phyloP scores from a whole-genome alignment of 2,113 vertebrate genomes.

The Heptranchias perlo region DNA sequence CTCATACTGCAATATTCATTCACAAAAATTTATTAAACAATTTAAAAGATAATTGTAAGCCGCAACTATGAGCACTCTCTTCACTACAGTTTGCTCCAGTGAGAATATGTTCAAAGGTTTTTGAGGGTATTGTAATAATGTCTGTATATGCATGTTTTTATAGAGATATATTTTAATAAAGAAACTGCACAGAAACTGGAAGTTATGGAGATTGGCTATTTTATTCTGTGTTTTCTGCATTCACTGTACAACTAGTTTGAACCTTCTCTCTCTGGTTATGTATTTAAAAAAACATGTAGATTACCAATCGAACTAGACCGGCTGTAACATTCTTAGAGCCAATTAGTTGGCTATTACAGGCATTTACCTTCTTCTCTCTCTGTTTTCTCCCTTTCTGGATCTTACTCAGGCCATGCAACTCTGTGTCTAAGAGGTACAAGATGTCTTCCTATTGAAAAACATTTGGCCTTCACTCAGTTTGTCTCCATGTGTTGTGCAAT shows the following conservation, averaged over 20 bases:
- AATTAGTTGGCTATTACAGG: too few species aligned
- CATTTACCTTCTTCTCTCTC: background rate
- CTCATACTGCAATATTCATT: background rate
- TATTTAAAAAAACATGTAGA: too few species aligned
- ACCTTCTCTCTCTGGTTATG: background rate
- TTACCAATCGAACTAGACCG: too few species aligned
- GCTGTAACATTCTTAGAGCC: too few species aligned
- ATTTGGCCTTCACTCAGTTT: too few species aligned
- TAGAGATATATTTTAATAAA: too few species aligned
- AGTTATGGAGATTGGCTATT: background rate
- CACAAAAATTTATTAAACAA: background rate
- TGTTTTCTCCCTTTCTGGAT: background rate
- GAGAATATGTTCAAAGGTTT: background rate
- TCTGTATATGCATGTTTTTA: background rate
- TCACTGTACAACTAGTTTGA: background rate
- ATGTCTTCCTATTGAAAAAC: background rate
- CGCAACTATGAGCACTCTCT: background rate
- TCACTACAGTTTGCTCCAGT: background rate
- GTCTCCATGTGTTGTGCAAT: too few species aligned
- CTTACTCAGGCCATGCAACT: background rate
- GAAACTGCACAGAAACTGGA: too few species aligned
- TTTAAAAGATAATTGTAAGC: background rate
- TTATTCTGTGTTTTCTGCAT: background rate
- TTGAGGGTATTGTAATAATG: background rate
- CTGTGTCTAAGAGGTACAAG: background rate